These are phyloP conservation scores for Agriotes lineatus DNA, from an alignment of 2,888 invertebrate genomes.

Conservation along the genomic window DNA sequence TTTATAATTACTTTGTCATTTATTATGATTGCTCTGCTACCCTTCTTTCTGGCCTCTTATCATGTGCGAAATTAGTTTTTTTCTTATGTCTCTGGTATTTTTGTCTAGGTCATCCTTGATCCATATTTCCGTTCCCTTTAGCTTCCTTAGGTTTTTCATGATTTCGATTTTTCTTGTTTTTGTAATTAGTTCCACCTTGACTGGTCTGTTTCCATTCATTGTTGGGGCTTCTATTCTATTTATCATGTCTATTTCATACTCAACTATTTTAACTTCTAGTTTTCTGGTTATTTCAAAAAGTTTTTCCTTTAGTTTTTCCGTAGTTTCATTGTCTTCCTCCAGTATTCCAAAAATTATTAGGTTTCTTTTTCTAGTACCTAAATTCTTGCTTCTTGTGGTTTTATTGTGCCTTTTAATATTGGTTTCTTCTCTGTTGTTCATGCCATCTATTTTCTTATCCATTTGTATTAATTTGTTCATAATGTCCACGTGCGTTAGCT, in stretches of 20 bases:
- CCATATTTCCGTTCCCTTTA: not conserved
- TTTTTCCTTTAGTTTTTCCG: slow-evolving; percentile 1
- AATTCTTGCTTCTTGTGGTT: slow-evolving; percentile 13
- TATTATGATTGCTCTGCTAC: slow-evolving; percentile 4
- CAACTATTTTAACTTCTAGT: not conserved
- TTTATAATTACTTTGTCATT: slow-evolving; percentile 29
- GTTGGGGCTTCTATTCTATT: not conserved
- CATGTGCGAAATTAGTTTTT: not conserved
- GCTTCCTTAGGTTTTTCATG: not conserved
- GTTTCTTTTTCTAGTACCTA: not conserved
- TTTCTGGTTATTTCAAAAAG: not conserved
- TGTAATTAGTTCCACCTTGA: slow-evolving; percentile 4
- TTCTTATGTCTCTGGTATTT: not conserved
- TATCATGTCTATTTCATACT: not conserved
- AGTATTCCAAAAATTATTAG: not conserved
- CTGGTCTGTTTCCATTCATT: not conserved
- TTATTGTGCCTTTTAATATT: slow-evolving; percentile 11
- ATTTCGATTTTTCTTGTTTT: not conserved
- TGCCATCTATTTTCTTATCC: slow-evolving; percentile 1
- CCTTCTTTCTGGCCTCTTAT: slow-evolving; percentile 1
- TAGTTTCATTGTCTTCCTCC: not conserved
- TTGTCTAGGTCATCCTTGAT: slow-evolving; percentile 1
- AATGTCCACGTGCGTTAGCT: not conserved
- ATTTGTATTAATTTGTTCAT: slow-evolving; percentile 1
- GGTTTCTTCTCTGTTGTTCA: slow-evolving; percentile 13